Evolutionary conservation across 37 sponge, comb jelly and placozoan genomes (phyloP).

Genomic region (Spongia lamella): DNA sequence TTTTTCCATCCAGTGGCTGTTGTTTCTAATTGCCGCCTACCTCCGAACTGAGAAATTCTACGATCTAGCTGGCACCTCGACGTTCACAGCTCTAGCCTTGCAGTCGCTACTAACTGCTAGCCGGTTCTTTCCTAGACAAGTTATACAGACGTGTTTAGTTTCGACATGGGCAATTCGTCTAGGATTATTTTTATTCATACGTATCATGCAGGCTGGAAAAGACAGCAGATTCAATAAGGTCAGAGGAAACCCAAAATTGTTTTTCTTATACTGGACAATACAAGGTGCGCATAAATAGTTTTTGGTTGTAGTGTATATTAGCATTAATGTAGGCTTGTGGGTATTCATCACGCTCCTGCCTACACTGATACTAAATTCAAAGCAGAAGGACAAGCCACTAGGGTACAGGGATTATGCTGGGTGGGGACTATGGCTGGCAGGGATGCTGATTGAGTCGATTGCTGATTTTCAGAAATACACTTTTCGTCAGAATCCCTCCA

Average conservation of each 20-base stretch:
- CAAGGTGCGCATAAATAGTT: conserved; percentile 78
- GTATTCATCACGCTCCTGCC: conserved; percentile 80
- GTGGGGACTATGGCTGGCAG: conserved; percentile 81
- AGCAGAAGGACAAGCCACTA: conserved; percentile 49
- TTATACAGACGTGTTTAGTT: conserved; percentile 79
- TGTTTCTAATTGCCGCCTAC: conserved; percentile 65
- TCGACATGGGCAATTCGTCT: conserved; percentile 80
- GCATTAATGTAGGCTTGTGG: conserved; percentile 66
- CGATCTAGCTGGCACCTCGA: conserved; percentile 79
- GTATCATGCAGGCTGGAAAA: conserved; percentile 68
- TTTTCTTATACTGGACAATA: conserved; percentile 86
- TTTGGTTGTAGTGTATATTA: conserved; percentile 14
- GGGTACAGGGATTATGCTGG: conserved; percentile 69
- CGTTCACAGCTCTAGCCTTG: conserved; percentile 62
- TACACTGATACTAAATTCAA: conserved; percentile 77
- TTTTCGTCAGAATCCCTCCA: conserved; percentile 75
- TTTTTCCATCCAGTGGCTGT: conserved; percentile 62
- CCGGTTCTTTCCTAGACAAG: conserved; percentile 65
- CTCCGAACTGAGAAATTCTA: conserved; percentile 89
- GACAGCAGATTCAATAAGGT: conserved; percentile 85
- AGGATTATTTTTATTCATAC: conserved; percentile 77
- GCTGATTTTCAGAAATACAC: conserved; percentile 90
- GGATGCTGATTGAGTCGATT: conserved; percentile 76
- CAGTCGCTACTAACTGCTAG: conserved; percentile 48
- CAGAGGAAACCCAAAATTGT: conserved; percentile 62